A percentile compares a stretch with the other conserved stretches of the same genome.
phyloP scores from a whole-genome alignment of 2,888 invertebrate genomes.

The Andrena hattorfiana region DNA sequence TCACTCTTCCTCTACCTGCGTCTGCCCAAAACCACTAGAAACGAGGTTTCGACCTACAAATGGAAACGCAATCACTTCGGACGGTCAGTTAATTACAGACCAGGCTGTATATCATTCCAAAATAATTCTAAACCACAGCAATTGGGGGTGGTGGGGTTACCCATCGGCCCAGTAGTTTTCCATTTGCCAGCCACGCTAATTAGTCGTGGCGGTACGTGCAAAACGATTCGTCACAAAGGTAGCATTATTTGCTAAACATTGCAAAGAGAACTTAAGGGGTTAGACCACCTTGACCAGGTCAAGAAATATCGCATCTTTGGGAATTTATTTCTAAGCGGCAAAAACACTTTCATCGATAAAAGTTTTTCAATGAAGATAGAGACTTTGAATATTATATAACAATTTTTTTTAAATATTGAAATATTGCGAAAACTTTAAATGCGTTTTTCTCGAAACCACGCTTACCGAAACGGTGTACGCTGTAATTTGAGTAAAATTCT shows the following conservation, averaged over 20 bases:
- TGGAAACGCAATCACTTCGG: slow-evolving; percentile 44
- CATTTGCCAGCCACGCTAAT: slow-evolving; percentile 30
- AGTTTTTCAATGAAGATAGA: no score
- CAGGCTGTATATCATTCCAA: slow-evolving; percentile 36
- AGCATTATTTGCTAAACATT: background rate
- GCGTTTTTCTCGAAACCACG: no score
- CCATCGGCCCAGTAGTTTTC: slow-evolving; percentile 16
- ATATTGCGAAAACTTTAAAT: no score
- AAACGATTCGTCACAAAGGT: background rate
- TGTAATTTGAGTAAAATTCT: no score
- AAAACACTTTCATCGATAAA: no score
- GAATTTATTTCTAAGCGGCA: no score
- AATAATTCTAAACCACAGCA: slow-evolving; percentile 47
- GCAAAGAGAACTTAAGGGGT: background rate
- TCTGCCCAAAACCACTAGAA: slow-evolving; percentile 1
- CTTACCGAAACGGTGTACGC: no score
- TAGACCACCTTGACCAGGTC: no score
- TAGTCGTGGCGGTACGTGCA: background rate
- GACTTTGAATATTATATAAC: no score
- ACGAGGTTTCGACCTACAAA: slow-evolving; percentile 39
- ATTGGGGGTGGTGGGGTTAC: slow-evolving; percentile 4
- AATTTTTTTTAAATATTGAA: no score
- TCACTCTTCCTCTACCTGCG: background rate
- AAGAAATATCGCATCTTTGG: no score
- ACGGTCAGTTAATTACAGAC: slow-evolving; percentile 50